These are phyloP conservation scores for Musca vetustissima DNA, from an alignment of 1,140 invertebrate species.

Conservation along the genomic window DNA sequence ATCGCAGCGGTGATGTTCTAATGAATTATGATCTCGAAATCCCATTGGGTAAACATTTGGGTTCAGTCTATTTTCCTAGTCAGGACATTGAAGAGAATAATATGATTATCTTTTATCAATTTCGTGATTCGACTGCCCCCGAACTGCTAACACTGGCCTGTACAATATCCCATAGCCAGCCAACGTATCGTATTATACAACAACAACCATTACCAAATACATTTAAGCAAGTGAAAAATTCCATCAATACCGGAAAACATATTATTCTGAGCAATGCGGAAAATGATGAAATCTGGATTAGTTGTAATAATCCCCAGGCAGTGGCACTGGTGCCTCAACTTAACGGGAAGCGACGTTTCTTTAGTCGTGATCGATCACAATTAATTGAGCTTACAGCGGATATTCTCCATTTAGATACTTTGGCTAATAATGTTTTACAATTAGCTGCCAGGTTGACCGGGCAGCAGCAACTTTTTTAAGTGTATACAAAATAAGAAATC, in stretches of 20 bases:
- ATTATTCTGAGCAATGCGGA: conserved; percentile 35
- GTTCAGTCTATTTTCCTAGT: conserved; percentile 44
- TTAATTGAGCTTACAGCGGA: conserved; percentile 38
- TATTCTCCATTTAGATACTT: conserved; percentile 40
- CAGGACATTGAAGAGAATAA: conserved; percentile 46
- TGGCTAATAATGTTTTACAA: conserved; percentile 45
- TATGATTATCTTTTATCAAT: conserved; percentile 42
- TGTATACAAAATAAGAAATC: no score
- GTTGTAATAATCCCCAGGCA: conserved; percentile 37
- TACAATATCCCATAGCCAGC: conserved; percentile 42
- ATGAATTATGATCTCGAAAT: conserved; percentile 51
- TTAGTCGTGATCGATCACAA: conserved; percentile 40
- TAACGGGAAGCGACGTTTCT: conserved; percentile 36
- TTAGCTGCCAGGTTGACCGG: conserved; percentile 30
- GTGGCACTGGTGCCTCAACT: conserved; percentile 39
- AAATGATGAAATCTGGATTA: conserved; percentile 46
- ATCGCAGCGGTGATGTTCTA: conserved; percentile 49
- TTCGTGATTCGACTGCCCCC: conserved; percentile 21
- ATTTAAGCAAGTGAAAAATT: conserved; percentile 32
- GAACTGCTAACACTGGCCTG: conserved; percentile 46
- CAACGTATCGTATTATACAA: conserved; percentile 42
- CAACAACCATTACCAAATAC: conserved; percentile 38
- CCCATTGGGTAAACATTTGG: conserved; percentile 38
- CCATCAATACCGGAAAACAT: conserved; percentile 46
- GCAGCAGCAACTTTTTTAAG: no score